Conservation (phyloP, 53 echinoderm and acorn worm species). For the Zoroaster sp. region DNA sequence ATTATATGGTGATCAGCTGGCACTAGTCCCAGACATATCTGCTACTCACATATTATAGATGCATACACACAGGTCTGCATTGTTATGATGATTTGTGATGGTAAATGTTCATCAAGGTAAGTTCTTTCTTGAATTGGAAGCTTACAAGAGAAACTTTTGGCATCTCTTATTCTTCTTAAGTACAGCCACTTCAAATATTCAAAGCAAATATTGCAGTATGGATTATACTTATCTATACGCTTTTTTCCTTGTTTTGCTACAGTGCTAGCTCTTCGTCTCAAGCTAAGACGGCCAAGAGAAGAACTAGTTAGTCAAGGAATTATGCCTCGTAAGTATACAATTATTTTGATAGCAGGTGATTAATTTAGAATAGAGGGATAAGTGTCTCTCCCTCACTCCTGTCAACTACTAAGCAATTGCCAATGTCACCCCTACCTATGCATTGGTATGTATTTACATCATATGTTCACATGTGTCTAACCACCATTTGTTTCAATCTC, state of each 20-base stretch:
- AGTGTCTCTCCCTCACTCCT: no score
- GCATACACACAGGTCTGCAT: background rate
- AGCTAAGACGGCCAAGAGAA: constrained; percentile 90
- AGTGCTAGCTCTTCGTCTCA: constrained; percentile 97
- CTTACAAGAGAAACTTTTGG: background rate
- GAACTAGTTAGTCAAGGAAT: constrained; percentile 99
- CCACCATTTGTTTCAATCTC: no score
- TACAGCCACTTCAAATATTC: no score
- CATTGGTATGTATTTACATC: no score
- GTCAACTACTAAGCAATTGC: no score
- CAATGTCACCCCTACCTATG: no score
- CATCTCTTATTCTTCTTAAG: background rate
- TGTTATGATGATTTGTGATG: background rate
- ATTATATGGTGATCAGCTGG: background rate
- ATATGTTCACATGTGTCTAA: no score
- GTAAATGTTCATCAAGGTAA: background rate
- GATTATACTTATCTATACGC: background rate
- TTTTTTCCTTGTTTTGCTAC: no score
- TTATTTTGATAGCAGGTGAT: background rate
- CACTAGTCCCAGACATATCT: no score
- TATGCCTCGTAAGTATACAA: constrained; percentile 93
- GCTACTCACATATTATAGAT: background rate
- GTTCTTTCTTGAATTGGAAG: background rate
- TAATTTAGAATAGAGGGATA: no score
- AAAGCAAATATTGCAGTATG: no score